These are phyloP conservation scores for Slavum lentiscoides DNA, from an alignment of 2,888 invertebrate species.

Conservation along the genomic window DNA sequence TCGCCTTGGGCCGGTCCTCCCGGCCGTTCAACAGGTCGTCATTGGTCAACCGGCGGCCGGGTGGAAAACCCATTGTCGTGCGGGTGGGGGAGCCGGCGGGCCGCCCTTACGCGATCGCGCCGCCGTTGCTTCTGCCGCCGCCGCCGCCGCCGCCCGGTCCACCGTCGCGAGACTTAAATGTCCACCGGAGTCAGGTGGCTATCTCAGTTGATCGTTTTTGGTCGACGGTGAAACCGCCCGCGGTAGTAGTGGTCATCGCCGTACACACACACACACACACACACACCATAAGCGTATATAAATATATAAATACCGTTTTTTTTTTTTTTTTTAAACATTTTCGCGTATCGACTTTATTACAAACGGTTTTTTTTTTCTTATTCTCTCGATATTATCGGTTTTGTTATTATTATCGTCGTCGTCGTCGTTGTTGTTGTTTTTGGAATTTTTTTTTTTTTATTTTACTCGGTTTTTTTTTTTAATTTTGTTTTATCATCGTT, in stretches of 20 bases:
- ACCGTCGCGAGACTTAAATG: constrained; percentile 47
- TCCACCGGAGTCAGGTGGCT: constrained; percentile 53
- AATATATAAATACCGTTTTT: neutral
- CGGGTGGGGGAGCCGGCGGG: constrained; percentile 44
- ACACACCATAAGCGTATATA: neutral
- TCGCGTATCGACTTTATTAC: too few relatives aligned
- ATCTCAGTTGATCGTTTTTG: constrained; percentile 53
- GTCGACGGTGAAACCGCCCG: constrained; percentile 39
- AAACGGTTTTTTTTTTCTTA: too few relatives aligned
- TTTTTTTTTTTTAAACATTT: too few relatives aligned
- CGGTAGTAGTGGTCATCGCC: constrained; percentile 4
- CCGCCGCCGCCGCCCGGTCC: constrained; percentile 46
- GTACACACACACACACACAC: neutral
- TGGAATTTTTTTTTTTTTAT: constrained; percentile 1
- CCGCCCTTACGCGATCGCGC: constrained; percentile 36
- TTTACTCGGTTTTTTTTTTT: neutral
- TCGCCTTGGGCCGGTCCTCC: constrained; percentile 47
- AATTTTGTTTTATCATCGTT: neutral
- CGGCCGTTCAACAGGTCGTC: constrained; percentile 53
- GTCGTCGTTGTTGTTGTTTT: neutral
- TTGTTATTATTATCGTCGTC: neutral
- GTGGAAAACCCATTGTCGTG: constrained; percentile 50
- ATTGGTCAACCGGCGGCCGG: constrained; percentile 54
- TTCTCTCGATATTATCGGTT: neutral
- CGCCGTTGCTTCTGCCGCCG: constrained; percentile 1